These are phyloP conservation scores for Turnix velox DNA, from an alignment of 2,113 vertebrate species.

Conservation along the genomic window DNA sequence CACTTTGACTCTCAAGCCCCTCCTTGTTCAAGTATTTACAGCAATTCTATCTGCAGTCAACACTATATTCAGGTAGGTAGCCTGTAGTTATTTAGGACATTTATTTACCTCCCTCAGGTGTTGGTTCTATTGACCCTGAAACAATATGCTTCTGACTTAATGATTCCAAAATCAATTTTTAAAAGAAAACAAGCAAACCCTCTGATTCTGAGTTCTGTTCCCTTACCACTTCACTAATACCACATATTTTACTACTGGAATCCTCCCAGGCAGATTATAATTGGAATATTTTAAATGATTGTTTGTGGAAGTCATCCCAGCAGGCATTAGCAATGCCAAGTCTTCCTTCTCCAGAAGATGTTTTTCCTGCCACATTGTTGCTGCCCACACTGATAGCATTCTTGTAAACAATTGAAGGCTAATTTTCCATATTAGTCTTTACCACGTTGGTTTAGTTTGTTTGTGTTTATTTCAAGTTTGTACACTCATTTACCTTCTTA, in stretches of 20 bases:
- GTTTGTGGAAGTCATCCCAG: conserved; percentile 9
- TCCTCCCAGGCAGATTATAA: conserved; percentile 18
- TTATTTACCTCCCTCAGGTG: not conserved
- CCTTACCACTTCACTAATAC: not conserved
- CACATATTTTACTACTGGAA: not conserved
- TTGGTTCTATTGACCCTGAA: not conserved
- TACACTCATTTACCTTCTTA: not conserved
- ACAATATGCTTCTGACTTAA: not conserved
- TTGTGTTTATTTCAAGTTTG: not conserved
- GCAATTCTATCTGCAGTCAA: not conserved
- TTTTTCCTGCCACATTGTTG: conserved; percentile 23
- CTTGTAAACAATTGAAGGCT: conserved; percentile 11
- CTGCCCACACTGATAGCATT: conserved; percentile 20
- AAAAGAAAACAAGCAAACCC: not conserved
- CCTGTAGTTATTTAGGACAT: not conserved
- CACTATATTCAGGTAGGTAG: not conserved
- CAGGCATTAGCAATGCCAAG: not conserved
- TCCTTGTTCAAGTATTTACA: not conserved
- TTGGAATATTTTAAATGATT: not conserved
- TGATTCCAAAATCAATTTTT: not conserved
- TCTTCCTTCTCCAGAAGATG: conserved; percentile 14
- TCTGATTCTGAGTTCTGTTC: not conserved
- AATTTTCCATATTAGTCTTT: not conserved
- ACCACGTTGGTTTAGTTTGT: not conserved
- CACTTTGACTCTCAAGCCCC: not conserved